phyloP scores from a whole-genome alignment of 2,113 vertebrate species.

The Trichechus manatus region DNA sequence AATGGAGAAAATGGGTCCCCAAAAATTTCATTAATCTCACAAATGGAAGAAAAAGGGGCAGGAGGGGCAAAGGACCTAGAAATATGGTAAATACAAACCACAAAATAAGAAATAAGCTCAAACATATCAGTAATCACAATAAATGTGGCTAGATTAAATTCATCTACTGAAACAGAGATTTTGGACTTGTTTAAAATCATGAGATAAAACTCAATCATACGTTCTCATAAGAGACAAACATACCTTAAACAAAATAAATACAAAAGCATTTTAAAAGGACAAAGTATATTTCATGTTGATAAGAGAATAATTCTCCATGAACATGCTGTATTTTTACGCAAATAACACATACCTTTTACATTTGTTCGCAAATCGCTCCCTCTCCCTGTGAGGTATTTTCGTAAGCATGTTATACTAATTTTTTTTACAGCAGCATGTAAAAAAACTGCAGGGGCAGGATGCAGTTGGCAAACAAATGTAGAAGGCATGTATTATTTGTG shows the following conservation, averaged over 20 bases:
- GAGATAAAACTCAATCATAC: background rate
- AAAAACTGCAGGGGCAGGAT: no score
- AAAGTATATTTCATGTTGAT: conserved; percentile 3
- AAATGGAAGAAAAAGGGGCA: background rate
- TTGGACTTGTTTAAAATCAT: background rate
- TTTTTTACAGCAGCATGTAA: no score
- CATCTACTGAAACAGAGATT: conserved; percentile 21
- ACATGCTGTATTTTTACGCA: background rate
- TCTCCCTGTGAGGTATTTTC: no score
- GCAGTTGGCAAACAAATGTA: no score
- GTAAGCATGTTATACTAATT: no score
- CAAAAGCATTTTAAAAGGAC: background rate
- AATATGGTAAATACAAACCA: conserved; percentile 27
- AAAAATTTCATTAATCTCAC: background rate
- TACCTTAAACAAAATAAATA: conserved; percentile 23
- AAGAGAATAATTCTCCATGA: background rate
- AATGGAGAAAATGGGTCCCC: background rate
- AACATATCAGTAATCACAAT: background rate
- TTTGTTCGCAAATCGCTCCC: no score
- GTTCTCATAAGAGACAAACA: background rate
- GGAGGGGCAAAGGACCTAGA: background rate
- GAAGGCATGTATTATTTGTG: no score
- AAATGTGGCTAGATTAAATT: conserved; percentile 8
- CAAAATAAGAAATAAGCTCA: conserved; percentile 27
- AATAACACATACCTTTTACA: no score